Percentiles rank a stretch among this genome's conserved stretches.
Evolutionary conservation across 2,113 vertebrate genomes (phyloP).

Genomic region (Plestiodon gilberti): DNA sequence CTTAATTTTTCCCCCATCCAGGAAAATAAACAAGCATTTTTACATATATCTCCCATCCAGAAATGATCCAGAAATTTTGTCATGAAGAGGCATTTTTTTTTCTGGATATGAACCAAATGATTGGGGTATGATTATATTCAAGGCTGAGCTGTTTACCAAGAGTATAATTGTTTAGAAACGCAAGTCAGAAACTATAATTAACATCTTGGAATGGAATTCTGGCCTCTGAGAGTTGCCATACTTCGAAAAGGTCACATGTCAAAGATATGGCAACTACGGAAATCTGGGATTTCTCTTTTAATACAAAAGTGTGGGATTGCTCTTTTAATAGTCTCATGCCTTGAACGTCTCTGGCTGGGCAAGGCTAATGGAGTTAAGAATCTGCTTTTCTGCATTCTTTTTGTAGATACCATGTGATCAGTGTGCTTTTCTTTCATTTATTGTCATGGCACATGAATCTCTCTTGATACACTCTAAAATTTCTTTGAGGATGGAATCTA

Average conservation of each 20-base stretch:
- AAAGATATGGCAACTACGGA: constrained; percentile 65
- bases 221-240: constrained; percentile 69
- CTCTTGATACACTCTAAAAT: constrained; percentile 39
- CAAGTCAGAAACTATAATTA: constrained; percentile 70
- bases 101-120: constrained; percentile 63
- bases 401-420: constrained; percentile 62
- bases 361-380: constrained; percentile 11
- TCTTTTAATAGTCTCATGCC: constrained; percentile 53
- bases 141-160: constrained; percentile 66
- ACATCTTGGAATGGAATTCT: constrained; percentile 70
- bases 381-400: constrained; percentile 62
- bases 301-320: constrained; percentile 55
- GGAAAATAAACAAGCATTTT: constrained; percentile 63
- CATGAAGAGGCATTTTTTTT: constrained; percentile 59
- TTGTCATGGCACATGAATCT: constrained; percentile 42
- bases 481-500: constrained; percentile 38
- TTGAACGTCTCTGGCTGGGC: constrained; percentile 66
- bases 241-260: constrained; percentile 71
- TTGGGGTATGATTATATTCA: constrained; percentile 68
- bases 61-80: constrained; percentile 57
- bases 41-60: constrained; percentile 60
- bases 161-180: constrained; percentile 67
- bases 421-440: constrained; percentile 64
- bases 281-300: constrained; percentile 47
- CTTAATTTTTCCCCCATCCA: constrained; percentile 58